Evolutionary conservation across 2,797 vertebrate genomes (phyloP).

Genomic region (Catamblyrhynchus diadema): DNA sequence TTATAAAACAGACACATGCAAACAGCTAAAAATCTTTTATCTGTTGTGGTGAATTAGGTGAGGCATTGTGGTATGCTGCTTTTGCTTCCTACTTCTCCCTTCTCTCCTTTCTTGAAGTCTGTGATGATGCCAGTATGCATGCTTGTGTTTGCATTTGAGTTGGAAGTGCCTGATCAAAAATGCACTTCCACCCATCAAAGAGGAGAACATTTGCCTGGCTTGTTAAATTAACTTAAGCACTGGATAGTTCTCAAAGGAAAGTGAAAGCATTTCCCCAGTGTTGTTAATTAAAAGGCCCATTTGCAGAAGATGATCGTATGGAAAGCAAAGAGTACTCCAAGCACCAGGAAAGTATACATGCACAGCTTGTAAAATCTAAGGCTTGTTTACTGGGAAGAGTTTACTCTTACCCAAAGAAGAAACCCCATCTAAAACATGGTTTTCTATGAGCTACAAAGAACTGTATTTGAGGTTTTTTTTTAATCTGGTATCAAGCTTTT

Average conservation of each 20-base stretch:
- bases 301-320: not conserved
- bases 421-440: not conserved
- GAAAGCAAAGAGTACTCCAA: not conserved
- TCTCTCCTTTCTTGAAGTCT: not conserved
- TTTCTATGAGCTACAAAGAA: not conserved
- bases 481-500: not conserved
- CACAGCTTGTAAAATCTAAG: not conserved
- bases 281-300: not conserved
- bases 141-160: not conserved
- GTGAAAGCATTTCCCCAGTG: not conserved
- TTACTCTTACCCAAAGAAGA: not conserved
- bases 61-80: not conserved
- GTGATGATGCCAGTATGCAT: rapidly evolving
- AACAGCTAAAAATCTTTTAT: not conserved
- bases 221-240: not conserved
- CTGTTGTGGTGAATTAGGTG: not conserved
- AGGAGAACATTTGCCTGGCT: not conserved
- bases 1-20: not conserved
- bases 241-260: not conserved
- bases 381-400: not conserved
- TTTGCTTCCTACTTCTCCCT: not conserved
- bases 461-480: not conserved
- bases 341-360: not conserved
- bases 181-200: not conserved
- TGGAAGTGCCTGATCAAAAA: not conserved